Conservation (phyloP, 2,888 invertebrate genomes). For the Crematogaster levior region DNA sequence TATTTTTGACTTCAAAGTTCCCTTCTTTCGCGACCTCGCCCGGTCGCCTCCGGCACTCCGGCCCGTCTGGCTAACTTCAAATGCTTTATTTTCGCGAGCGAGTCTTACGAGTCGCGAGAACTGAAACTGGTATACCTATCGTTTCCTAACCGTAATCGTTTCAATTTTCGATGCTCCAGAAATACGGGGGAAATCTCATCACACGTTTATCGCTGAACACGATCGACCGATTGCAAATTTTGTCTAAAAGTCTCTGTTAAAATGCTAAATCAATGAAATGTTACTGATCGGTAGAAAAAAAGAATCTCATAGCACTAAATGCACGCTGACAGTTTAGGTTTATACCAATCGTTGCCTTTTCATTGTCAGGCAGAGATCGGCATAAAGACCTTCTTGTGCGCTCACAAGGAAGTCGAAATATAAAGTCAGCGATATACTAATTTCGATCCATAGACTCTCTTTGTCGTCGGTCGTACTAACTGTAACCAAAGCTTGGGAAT, state of each 20-base stretch:
- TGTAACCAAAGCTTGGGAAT: conserved; percentile 63
- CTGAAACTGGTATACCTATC: conserved; percentile 12
- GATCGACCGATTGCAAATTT: neutral
- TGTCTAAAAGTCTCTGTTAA: neutral
- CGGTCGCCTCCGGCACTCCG: conserved; percentile 40
- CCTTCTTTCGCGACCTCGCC: conserved; percentile 32
- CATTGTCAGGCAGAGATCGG: neutral
- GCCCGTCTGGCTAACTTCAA: conserved; percentile 70
- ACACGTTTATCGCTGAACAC: neutral
- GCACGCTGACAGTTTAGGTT: neutral
- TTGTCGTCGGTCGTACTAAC: conserved; percentile 42
- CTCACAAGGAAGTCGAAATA: conserved; percentile 12
- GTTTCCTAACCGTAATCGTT: conserved; percentile 8
- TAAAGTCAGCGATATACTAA: conserved; percentile 7
- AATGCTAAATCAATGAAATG: no score
- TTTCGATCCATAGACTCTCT: conserved; percentile 23
- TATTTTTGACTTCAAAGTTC: conserved; percentile 74
- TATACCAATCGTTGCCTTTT: neutral
- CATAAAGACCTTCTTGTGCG: conserved; percentile 29
- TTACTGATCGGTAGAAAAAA: neutral
- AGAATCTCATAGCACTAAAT: neutral
- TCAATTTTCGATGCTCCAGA: neutral
- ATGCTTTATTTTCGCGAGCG: conserved; percentile 73
- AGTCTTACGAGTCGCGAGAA: conserved; percentile 14
- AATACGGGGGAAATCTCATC: neutral